A percentile compares a stretch with the other conserved stretches of the same genome.
Evolutionary conservation across 2,888 invertebrate genomes (phyloP).

Genomic region (Elegia similella): DNA sequence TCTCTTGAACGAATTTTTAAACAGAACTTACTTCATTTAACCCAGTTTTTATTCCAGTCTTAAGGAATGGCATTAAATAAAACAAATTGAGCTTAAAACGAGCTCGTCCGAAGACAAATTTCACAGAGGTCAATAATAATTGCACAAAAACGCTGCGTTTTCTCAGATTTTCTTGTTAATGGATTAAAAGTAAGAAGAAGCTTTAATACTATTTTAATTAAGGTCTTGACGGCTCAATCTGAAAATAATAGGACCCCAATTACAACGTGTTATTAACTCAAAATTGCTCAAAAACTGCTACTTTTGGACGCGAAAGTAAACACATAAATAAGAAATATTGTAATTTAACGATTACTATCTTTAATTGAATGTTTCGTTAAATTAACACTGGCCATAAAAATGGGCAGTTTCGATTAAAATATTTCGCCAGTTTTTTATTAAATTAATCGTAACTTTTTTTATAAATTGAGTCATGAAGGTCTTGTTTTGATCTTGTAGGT

Average conservation of each 20-base stretch:
- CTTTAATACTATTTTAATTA: conserved; percentile 11
- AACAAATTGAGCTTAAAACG: neutral
- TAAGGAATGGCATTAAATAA: neutral
- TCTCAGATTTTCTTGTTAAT: neutral
- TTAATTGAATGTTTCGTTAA: conserved; percentile 26
- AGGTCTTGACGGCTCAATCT: conserved; percentile 7
- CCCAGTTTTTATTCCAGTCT: no score
- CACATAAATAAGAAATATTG: conserved; percentile 5
- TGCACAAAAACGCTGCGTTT: conserved; percentile 4
- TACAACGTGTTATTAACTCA: conserved; percentile 3
- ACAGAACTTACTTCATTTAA: no score
- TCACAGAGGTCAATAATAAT: conserved; percentile 9
- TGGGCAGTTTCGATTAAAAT: conserved; percentile 3
- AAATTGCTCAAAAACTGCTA: neutral
- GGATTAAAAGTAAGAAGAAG: neutral
- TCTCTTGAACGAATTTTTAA: no score
- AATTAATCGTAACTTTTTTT: conserved; percentile 3
- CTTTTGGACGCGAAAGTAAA: neutral
- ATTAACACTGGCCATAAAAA: conserved; percentile 21
- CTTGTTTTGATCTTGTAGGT: neutral
- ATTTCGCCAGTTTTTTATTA: conserved; percentile 2
- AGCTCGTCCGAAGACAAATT: neutral
- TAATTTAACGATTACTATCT: conserved; percentile 29
- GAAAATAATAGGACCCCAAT: conserved; percentile 12
- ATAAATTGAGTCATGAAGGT: neutral